phyloP scores from a whole-genome alignment of 2,797 vertebrate species.

The Nyctibius grandis region DNA sequence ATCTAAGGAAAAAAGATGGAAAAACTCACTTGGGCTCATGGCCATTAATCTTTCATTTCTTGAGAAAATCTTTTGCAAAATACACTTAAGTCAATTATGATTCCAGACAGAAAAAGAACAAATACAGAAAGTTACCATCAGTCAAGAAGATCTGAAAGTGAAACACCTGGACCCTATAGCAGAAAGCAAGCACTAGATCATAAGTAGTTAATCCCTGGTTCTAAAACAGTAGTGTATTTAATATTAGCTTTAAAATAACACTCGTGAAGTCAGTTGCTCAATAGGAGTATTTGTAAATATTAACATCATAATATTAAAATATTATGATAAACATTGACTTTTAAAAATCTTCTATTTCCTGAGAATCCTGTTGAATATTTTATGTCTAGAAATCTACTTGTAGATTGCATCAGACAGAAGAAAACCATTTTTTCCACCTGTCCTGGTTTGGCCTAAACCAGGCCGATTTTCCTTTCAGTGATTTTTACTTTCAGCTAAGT shows the following conservation, averaged over 20 bases:
- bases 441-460: too few species aligned
- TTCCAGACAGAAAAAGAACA: not conserved
- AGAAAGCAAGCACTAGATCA: not conserved
- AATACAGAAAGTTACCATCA: not conserved
- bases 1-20: not conserved
- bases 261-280: not conserved
- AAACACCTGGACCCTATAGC: not conserved
- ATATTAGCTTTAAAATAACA: not conserved
- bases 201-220: not conserved
- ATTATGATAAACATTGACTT: not conserved
- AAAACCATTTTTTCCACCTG: not conserved
- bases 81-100: not conserved
- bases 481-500: too few species aligned
- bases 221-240: not conserved
- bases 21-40: not conserved
- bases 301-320: not conserved
- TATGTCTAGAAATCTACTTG: not conserved
- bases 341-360: not conserved
- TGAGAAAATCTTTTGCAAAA: not conserved
- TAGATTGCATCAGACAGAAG: not conserved
- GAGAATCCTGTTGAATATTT: not conserved
- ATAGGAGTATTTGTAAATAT: not conserved
- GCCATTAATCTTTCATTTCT: not conserved
- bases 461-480: too few species aligned
- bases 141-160: not conserved